Conservation (phyloP, 2,113 vertebrate genomes). For the Larimichthys crocea region DNA sequence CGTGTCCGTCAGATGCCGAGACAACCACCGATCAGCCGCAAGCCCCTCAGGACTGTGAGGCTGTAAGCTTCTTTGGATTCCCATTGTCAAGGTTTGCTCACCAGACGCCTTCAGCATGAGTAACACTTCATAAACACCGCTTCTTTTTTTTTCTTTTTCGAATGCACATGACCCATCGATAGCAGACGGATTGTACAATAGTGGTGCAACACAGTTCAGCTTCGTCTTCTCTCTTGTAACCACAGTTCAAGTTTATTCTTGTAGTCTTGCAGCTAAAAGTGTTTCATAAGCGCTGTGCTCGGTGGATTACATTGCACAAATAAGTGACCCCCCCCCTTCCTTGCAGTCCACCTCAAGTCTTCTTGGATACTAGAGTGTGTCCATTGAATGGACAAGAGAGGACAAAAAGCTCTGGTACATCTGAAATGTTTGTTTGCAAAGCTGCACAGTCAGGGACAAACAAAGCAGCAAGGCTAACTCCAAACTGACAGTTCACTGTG, state of each 20-base stretch:
- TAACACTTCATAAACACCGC: conserved; percentile 13
- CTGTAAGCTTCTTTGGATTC: background rate
- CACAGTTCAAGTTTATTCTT: conserved; percentile 58
- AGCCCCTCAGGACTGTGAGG: conserved; percentile 10
- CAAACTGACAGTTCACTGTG: background rate
- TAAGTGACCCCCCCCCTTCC: conserved; percentile 1
- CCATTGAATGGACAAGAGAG: background rate
- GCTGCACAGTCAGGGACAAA: conserved; percentile 54
- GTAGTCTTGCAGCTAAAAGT: conserved; percentile 29
- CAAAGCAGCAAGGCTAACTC: conserved; percentile 18
- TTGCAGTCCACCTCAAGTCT: conserved; percentile 5
- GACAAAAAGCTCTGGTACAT: conserved; percentile 3
- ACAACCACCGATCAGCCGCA: conserved; percentile 43
- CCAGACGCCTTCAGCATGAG: conserved; percentile 12
- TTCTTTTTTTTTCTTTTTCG: background rate
- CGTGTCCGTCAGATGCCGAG: conserved; percentile 18
- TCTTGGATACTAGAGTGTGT: conserved; percentile 1
- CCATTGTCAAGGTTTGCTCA: conserved; percentile 22
- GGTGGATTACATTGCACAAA: conserved; percentile 21
- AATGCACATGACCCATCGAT: background rate
- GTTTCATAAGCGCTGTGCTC: conserved; percentile 44
- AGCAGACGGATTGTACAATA: conserved; percentile 37
- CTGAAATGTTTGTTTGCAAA: conserved; percentile 42
- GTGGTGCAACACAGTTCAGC: conserved; percentile 17
- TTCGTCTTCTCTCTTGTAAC: background rate